Base-by-base conservation (phyloP, 1,140 invertebrate genomes). In the Globodera ellingtonae region DNA sequence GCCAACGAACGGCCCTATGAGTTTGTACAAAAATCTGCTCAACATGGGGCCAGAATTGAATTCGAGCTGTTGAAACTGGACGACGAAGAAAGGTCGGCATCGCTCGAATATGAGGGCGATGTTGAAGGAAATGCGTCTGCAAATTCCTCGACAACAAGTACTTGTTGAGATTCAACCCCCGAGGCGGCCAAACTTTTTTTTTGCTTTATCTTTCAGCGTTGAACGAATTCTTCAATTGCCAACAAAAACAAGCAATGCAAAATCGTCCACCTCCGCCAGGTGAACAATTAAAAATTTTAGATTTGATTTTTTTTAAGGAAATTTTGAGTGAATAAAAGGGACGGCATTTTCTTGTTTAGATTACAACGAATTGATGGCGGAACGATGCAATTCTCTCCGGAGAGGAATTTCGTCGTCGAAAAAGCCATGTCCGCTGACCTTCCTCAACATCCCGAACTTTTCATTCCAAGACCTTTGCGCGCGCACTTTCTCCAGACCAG, bases 311-410 rank as follows among this genome's bases (percentile, higher is more conserved):
- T 35, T 35, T 35, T 0, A 35, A 35, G 35, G 35, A 35, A 35
- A 35, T 35, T 35, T 35, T 35, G 35, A 35, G 35, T 35, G 35
- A 35, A 35, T 3, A 35, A 1, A 35, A 24, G 1, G 24, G 24
- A 35, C 35, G 35, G 35, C 59, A 50, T 74, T 67, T 67, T 47
- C 44, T 13, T 66, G 62, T 72, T n/a, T 62, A 77, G 81, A 72
- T 46, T 83, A 83, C 66, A 83, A 79, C 52, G 66, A 72, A 56
- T 24, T 83, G 24, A 83, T 83, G 18, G 81, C 56, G 4, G 65
- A 83, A 65, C 67, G 81, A 24, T 83, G 81, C 66, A 83, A 83
- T 71, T 83, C 82, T 13, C 72, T 83, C 44, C 52, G 71, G 0
- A n/a, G 81, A 3, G 62, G 80, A 24, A 24, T 74, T 74, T 52